Evolutionary conservation across 2,888 invertebrate genomes (phyloP).

Genomic region (Meliscaeva auricollis): DNA sequence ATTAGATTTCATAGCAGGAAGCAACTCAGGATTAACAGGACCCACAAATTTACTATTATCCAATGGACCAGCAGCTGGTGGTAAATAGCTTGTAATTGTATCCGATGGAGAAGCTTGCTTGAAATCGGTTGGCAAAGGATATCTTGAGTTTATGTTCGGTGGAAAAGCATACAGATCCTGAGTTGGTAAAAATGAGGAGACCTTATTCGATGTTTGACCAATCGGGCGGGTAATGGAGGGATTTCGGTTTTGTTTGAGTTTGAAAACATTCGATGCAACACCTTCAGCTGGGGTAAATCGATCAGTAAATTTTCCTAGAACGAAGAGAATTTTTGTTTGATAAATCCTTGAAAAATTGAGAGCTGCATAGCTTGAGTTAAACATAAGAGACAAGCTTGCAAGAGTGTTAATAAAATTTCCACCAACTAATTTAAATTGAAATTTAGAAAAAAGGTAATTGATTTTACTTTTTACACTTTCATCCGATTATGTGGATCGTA

Average conservation of each 20-base stretch:
- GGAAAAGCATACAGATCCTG: conserved; percentile 82
- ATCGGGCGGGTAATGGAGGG: conserved; percentile 57
- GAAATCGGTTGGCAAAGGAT: conserved; percentile 80
- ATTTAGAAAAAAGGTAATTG: too few species aligned
- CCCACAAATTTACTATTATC: conserved; percentile 78
- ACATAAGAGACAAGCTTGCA: too few species aligned
- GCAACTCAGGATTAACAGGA: conserved; percentile 77
- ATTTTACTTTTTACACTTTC: too few species aligned
- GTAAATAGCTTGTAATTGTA: conserved; percentile 81
- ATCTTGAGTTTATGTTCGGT: conserved; percentile 81
- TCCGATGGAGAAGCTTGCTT: conserved; percentile 79
- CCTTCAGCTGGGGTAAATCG: conserved; percentile 83
- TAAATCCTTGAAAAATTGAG: neutral
- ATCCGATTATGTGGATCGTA: too few species aligned
- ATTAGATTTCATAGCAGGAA: conserved; percentile 65
- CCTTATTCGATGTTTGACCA: conserved; percentile 77
- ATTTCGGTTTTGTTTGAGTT: conserved; percentile 77
- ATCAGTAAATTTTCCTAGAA: conserved; percentile 80
- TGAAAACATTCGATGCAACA: conserved; percentile 79
- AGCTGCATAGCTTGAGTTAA: too few species aligned
- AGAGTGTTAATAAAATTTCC: too few species aligned
- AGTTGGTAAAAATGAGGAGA: conserved; percentile 79
- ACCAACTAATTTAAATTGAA: too few species aligned
- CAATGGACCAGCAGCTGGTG: conserved; percentile 81
- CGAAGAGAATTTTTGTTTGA: conserved; percentile 13